phyloP scores from a whole-genome alignment of 2,113 vertebrate species.

The Oreotrochilus melanogaster region DNA sequence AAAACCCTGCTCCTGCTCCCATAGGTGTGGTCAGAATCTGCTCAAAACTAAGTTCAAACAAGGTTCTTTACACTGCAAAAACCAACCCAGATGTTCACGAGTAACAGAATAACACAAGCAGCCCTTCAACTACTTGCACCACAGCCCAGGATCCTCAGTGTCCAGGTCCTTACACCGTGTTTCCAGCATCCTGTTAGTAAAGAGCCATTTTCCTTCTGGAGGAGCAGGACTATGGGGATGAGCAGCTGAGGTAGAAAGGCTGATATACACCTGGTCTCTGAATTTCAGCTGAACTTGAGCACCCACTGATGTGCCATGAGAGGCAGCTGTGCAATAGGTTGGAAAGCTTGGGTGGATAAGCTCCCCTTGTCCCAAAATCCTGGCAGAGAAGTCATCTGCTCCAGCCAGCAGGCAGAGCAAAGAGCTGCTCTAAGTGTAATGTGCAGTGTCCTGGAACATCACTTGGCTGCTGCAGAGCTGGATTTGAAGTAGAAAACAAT shows the following conservation, averaged over 20 bases:
- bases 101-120: neutral
- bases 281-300: neutral
- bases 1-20: neutral
- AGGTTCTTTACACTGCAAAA: neutral
- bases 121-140: rapidly evolving
- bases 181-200: neutral
- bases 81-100: neutral
- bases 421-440: neutral
- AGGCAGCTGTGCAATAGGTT: neutral
- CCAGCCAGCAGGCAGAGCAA: neutral
- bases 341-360: neutral
- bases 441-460: neutral
- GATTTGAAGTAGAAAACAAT: neutral
- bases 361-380: neutral
- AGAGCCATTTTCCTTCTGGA: neutral
- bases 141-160: neutral
- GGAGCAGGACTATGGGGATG: rapidly evolving
- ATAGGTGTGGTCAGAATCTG: neutral
- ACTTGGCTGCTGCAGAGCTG: neutral
- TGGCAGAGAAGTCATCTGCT: neutral
- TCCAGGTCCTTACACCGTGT: neutral
- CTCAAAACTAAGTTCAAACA: neutral
- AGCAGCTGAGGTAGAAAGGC: neutral
- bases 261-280: neutral
- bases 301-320: neutral